Evolutionary conservation across 2,797 vertebrate genomes (phyloP).

Genomic region (Gallinago nigripennis): DNA sequence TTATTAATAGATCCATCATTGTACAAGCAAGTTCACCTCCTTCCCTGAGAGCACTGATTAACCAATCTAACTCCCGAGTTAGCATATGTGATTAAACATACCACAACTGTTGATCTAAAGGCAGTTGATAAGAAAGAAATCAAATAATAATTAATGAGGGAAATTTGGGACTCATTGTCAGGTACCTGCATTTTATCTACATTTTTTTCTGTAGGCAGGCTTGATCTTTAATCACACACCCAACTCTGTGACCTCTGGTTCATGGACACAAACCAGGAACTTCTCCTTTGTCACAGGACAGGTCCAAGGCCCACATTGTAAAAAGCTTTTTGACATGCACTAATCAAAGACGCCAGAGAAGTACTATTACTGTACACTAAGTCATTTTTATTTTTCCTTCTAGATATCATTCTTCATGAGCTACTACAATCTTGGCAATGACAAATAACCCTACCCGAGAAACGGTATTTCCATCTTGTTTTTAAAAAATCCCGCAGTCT

Average conservation of each 20-base stretch:
- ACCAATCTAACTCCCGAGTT: neutral
- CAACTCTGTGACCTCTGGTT: neutral
- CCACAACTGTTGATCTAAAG: neutral
- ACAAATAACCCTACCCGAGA: neutral
- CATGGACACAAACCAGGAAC: neutral
- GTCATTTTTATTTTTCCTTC: neutral
- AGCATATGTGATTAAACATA: neutral
- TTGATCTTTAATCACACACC: neutral
- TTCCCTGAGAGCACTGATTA: neutral
- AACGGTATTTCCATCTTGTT: neutral
- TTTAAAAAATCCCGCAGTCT: neutral
- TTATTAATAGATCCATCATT: neutral
- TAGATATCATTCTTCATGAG: neutral
- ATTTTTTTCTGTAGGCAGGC: neutral
- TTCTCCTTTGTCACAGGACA: neutral
- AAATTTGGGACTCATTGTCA: neutral
- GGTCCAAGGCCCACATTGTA: neutral
- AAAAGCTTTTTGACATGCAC: neutral
- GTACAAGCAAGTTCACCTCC: neutral
- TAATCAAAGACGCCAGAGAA: neutral
- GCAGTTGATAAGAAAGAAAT: neutral
- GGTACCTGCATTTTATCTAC: neutral
- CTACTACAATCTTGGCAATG: neutral
- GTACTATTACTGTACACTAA: rapidly evolving
- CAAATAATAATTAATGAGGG: neutral